Base-by-base conservation (phyloP, 1,140 invertebrate species). In the Lordiphosa collinella region DNA sequence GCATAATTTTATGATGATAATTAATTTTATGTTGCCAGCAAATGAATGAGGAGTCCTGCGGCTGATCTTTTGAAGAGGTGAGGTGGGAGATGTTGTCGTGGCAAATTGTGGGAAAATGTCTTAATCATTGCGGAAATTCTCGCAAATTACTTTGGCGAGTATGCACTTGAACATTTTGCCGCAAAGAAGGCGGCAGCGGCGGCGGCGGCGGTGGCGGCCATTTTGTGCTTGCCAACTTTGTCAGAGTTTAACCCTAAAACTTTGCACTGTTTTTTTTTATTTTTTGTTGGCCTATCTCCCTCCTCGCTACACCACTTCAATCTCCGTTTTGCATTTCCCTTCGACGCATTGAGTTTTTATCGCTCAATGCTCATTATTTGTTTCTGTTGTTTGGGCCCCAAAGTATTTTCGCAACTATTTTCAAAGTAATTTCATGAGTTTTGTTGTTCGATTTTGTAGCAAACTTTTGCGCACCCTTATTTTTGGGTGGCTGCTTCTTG, bases 1-100 rank as follows among this genome's bases (percentile, higher is more conserved):
- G 65, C 72, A 76, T 75, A 76, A 76, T 76, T 76, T 76, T 70
- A 76, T 76, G 61, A 66, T 76, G 65, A 71, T 76, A 76, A 76
- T 76, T 76, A 76, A 76, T 76, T 76, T 71, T 52, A 66, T 70
- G 63, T 56, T 44, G 59, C 44, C 48, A 49, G 36, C 31, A 34
- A 38, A 25, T 52, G 52, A 36, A 57, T 36, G 38, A 61, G 32
- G 38, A 61, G 32, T 63, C 34, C 57, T 61, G 57, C 37, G 38
- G 46, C 61, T 51, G 59, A 7, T 32, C 25, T 29, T 29, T 29
- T 29, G 7, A 29, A 29, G 25, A 29, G 25, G 25, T 29, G 25
- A 7, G 25, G 5, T 8, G 25, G 25, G 1, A 6, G 22, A 0
- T 4, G 22, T 1, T 5, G 25, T 29, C 5, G 7, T 46, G 7